Conservation (phyloP, 1,140 invertebrate genomes). For the Calephelis virginiensis region DNA sequence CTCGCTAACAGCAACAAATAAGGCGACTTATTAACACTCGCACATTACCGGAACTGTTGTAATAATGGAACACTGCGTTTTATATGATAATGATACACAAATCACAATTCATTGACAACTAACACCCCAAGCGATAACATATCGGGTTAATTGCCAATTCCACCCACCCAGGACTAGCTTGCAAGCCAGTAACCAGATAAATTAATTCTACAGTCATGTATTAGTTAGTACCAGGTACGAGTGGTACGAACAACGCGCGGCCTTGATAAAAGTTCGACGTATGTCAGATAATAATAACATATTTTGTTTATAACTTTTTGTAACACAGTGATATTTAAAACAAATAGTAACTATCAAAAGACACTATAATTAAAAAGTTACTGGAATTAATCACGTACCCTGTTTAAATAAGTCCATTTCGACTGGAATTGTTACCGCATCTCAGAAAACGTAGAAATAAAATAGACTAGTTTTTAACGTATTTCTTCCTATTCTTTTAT, state of each 20-base stretch:
- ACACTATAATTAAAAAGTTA: not conserved
- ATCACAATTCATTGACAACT: conserved; percentile 2
- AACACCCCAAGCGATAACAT: conserved; percentile 37
- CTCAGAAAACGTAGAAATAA: not conserved
- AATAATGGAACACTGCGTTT: conserved; percentile 8
- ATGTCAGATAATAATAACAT: conserved; percentile 22
- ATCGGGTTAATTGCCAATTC: conserved; percentile 47
- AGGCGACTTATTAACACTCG: not conserved
- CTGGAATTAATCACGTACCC: conserved; percentile 41
- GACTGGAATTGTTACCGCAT: conserved; percentile 25
- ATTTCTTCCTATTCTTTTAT: not conserved
- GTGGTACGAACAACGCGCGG: conserved; percentile 41
- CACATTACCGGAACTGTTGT: not conserved
- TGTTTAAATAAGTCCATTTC: conserved; percentile 64
- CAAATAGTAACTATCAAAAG: no score
- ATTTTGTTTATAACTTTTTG: not conserved
- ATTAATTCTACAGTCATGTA: conserved; percentile 33
- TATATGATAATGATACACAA: not conserved
- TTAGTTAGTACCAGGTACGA: conserved; percentile 62
- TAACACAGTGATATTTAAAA: not conserved
- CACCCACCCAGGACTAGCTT: conserved; percentile 43
- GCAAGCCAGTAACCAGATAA: no score
- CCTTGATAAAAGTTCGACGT: conserved; percentile 60
- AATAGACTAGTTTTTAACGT: not conserved
- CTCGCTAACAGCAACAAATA: not conserved